Base-by-base conservation (phyloP, 2,797 vertebrate genomes). In the Gobionotothen gibberifrons region DNA sequence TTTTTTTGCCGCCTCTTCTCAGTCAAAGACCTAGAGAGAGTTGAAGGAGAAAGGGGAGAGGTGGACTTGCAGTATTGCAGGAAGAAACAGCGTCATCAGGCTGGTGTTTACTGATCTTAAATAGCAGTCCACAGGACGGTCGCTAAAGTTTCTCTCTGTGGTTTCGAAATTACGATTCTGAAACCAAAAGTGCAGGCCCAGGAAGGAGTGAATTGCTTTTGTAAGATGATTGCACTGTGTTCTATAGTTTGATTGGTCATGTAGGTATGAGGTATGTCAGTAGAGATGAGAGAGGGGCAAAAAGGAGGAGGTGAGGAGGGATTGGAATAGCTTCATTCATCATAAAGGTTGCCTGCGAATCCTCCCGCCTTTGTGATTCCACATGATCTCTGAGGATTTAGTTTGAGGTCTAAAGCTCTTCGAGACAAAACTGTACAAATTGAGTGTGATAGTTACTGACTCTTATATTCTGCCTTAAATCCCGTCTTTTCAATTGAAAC, bases 261-360 rank as follows among this genome's bases (percentile, higher is more conserved):
- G 71, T 76, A 87, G 74, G 79, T 83, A 85, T 82, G 59, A 90
- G 80, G 79, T 77, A 79, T 82, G 78, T 84, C 84, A 85, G 86
- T 74, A 73, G 64, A 87, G 79, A 86, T 87, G 88, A 85, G 82
- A 83, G 74, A 48, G 74, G 43, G 79, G 79, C 3, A 21, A 78
- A 76, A 75, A 81, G 77, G 78, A 85, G 86, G 79, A 59, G 84
- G 77, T 14, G 53, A 76, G 78, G 82, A 83, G 81, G 87, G 89
- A 88, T 81, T 88, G 89, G 58, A 90, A 91, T 88, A 85, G 89
- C 89, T 90, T 89, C 87, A 92, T 93, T 93, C 87, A 88, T 93
- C 91, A 92, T 87, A 79, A 55, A 82, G 82, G 85, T 87, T 82
- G 84, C 78, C 82, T 77, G 78, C 51, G 70, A 92, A 90, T 80